These are phyloP conservation scores for Channallabes apus DNA, from an alignment of 2,797 vertebrate genomes.

Conservation along the genomic window DNA sequence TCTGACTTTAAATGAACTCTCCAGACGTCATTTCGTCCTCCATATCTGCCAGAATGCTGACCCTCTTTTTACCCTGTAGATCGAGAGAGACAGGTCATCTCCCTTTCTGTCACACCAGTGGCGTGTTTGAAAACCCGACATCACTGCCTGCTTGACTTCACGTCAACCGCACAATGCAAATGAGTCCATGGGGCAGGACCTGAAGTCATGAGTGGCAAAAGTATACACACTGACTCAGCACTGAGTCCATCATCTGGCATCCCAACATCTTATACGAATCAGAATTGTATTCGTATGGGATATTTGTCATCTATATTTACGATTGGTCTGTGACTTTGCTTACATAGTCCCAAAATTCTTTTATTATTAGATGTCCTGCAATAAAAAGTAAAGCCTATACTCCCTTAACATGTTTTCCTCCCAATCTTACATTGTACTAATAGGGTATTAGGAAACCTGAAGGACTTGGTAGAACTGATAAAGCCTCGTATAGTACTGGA, in stretches of 20 bases:
- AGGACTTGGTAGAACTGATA: not conserved
- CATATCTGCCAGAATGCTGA: constrained; percentile 71
- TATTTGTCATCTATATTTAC: not conserved
- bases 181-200: constrained; percentile 50
- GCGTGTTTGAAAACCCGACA: constrained; percentile 59
- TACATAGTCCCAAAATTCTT: not conserved
- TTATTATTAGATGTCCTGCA: not conserved
- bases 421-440: not conserved
- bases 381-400: not conserved
- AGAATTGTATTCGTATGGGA: not conserved
- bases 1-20: constrained; percentile 73
- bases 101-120: constrained; percentile 60
- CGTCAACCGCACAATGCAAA: constrained; percentile 59
- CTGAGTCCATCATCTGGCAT: constrained; percentile 37
- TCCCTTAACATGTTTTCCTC: not conserved
- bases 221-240: constrained; percentile 15
- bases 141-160: constrained; percentile 43
- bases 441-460: not conserved
- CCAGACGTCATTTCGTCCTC: constrained; percentile 64
- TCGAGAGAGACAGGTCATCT: constrained; percentile 70
- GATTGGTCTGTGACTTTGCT: not conserved
- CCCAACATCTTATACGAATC: not conserved
- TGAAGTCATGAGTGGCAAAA: constrained; percentile 20
- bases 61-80: constrained; percentile 61
- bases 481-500: not conserved